Percentiles rank a stretch among this genome's conserved stretches.
These are phyloP conservation scores for Pterocles burchelli DNA, from an alignment of 2,113 vertebrate species.

Conservation along the genomic window DNA sequence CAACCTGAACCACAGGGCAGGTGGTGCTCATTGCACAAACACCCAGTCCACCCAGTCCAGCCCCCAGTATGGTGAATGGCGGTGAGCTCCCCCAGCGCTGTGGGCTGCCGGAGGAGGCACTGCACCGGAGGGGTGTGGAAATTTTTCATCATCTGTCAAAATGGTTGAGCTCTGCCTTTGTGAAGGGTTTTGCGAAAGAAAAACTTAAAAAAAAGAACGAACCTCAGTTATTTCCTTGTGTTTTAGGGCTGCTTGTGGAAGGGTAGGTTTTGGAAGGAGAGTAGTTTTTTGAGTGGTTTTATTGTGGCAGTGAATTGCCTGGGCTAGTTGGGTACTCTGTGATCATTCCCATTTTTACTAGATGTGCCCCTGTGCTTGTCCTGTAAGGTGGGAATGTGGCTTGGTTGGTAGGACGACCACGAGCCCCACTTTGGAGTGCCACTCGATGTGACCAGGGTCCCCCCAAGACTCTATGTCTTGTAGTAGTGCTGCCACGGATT, in stretches of 20 bases:
- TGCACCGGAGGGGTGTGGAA: neutral
- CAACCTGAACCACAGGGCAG: slow-evolving; percentile 16
- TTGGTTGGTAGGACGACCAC: fast-evolving
- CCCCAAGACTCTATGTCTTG: neutral
- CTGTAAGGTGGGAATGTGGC: neutral
- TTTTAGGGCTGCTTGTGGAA: neutral
- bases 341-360: neutral
- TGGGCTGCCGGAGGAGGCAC: neutral
- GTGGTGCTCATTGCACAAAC: neutral
- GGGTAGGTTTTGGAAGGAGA: neutral
- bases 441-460: fast-evolving
- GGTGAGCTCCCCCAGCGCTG: neutral
- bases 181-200: neutral
- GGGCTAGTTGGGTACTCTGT: neutral
- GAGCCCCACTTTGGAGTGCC: neutral
- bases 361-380: neutral
- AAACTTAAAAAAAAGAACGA: neutral
- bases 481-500: neutral
- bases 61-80: neutral
- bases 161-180: neutral
- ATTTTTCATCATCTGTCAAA: neutral
- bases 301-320: neutral
- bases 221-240: neutral
- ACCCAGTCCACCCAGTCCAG: neutral
- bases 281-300: neutral